A percentile compares a stretch with the other conserved stretches of the same genome.
Evolutionary conservation across 2,797 vertebrate genomes (phyloP).

Genomic region (Etheostoma nigrum): DNA sequence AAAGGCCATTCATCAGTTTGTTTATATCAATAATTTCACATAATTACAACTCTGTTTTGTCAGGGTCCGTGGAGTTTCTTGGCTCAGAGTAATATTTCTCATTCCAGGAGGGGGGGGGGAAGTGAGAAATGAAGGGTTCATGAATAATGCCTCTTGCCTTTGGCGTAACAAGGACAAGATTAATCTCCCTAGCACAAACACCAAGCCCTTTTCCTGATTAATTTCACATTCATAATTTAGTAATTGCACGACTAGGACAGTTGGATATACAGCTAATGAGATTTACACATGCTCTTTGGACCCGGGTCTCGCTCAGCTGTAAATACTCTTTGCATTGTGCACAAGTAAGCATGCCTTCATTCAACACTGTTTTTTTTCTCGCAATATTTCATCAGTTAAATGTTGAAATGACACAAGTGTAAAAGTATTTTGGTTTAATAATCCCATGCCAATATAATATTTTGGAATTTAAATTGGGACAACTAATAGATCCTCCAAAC

Average conservation of each 20-base stretch:
- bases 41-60: slow-evolving; percentile 78
- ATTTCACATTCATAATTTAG: slow-evolving; percentile 83
- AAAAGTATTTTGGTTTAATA: not conserved
- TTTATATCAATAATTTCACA: slow-evolving; percentile 78
- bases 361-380: slow-evolving; percentile 10
- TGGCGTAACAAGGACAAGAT: slow-evolving; percentile 83
- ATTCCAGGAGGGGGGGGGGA: slow-evolving; percentile 51
- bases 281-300: slow-evolving; percentile 76
- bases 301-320: slow-evolving; percentile 59
- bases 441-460: not conserved
- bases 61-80: slow-evolving; percentile 70
- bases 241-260: slow-evolving; percentile 79
- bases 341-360: slow-evolving; percentile 9
- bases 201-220: slow-evolving; percentile 77
- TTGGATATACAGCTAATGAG: slow-evolving; percentile 79
- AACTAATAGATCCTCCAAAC: not conserved
- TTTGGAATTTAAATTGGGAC: not conserved
- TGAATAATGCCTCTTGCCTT: slow-evolving; percentile 79
- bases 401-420: not conserved
- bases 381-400: not conserved
- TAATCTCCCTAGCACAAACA: slow-evolving; percentile 80
- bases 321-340: slow-evolving; percentile 49
- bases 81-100: slow-evolving; percentile 69
- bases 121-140: slow-evolving; percentile 68
- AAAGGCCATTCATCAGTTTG: slow-evolving; percentile 75